A percentile compares a stretch with the other conserved stretches of the same genome.
These are phyloP conservation scores for Pristionchus arcanus DNA, from an alignment of 2,888 invertebrate species.

Conservation along the genomic window DNA sequence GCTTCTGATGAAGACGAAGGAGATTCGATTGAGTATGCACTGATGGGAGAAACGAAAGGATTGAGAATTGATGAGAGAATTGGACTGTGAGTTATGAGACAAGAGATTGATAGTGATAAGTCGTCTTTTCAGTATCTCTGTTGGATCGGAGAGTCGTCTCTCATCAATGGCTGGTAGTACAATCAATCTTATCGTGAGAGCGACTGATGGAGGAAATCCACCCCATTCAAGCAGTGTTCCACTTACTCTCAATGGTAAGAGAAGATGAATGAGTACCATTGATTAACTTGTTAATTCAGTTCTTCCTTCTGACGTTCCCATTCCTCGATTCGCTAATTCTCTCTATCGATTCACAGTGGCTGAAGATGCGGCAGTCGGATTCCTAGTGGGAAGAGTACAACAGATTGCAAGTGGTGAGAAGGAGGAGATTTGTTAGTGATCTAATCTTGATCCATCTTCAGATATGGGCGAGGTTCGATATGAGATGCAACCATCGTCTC, in stretches of 20 bases:
- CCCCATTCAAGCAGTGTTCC: slow-evolving; percentile 87
- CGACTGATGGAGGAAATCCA: slow-evolving; percentile 88
- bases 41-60: slow-evolving; percentile 52
- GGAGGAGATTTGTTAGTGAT: background rate
- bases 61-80: slow-evolving; percentile 44
- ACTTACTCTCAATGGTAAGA: slow-evolving; percentile 87
- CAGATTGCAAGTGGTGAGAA: slow-evolving; percentile 61
- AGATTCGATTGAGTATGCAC: slow-evolving; percentile 47
- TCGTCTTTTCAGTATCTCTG: background rate
- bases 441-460: background rate
- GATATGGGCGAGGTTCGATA: slow-evolving; percentile 67
- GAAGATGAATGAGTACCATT: slow-evolving; percentile 54
- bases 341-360: slow-evolving; percentile 88
- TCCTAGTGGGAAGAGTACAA: slow-evolving; percentile 70
- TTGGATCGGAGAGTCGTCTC: slow-evolving; percentile 45
- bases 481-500: slow-evolving; percentile 61
- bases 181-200: slow-evolving; percentile 92
- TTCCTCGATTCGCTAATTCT: slow-evolving; percentile 87
- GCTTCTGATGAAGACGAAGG: slow-evolving; percentile 62
- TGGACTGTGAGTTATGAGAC: slow-evolving; percentile 7
- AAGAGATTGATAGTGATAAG: background rate
- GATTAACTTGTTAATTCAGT: slow-evolving; percentile 7
- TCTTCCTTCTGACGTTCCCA: slow-evolving; percentile 76
- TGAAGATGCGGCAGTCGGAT: slow-evolving; percentile 86
- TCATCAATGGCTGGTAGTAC: slow-evolving; percentile 72